Evolutionary conservation across 2,888 invertebrate species (phyloP), one percentile per base, ranked within the genome.

Genomic region (Lochmaea capreae): DNA sequence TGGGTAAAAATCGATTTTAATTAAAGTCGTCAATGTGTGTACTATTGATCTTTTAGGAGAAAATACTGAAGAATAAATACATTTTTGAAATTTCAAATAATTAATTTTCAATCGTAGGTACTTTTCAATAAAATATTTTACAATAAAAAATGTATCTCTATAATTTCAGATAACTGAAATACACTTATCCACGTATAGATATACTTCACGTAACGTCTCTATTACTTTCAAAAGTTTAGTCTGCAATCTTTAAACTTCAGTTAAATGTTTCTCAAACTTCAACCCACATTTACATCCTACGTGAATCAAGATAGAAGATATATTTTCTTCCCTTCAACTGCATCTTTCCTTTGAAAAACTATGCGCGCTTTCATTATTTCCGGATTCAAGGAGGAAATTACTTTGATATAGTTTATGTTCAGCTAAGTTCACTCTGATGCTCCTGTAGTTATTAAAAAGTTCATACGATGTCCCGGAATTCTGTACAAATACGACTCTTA

Each of bases 321-420:
- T 61, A 52, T 52, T 59, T 62, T 68, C 52, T 33, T 68, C 68
- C 68, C 52, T 68, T 33, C 22, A 39, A 68, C 52, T 68, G 62
- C 68, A 68, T 33, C 68, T 61, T 61, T 33, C 52, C 39, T 62
- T 61, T 52, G 33, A 61, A 67, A 68, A 68, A 62, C 65, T 12
- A 43, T 65, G 46, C 58, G 42, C 65, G 71, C 59, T 58, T 65
- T 71, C 65, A 71, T 71, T 71, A 71, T 71, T 65, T 65, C 71
- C 71, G 71, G 65, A 65, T 71, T 49, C 71, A 49, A 43, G 16
- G 43, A 63, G 71, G 65, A 71, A 71, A 65, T 57, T 49, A 57
- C 69, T 69, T 71, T 71, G 71, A 65, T 65, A 58, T 58, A 57
- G 71, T 65, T 65, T 65, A 65, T 46, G 49, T 62, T 68, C 16